Conservation (phyloP, 2,888 invertebrate species). For the Hylaea fasciaria region DNA sequence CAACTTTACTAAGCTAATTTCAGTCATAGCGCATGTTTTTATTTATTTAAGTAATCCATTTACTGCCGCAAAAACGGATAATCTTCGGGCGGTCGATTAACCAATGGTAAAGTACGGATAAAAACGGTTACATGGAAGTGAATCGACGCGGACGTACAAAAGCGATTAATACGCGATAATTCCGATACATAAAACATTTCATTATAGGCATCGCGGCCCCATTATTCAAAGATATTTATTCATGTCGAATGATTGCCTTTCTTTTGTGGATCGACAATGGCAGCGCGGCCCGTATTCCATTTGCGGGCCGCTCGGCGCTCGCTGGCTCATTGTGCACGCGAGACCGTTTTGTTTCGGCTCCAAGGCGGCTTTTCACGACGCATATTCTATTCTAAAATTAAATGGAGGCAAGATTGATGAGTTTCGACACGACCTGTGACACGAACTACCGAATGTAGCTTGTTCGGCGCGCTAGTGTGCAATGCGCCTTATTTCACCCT, state of each 20-base stretch:
- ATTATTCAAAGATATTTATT: constrained; percentile 85
- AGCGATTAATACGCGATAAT: constrained; percentile 78
- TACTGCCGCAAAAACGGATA: constrained; percentile 39
- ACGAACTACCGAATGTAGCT: constrained; percentile 80
- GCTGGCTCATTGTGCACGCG: constrained; percentile 75
- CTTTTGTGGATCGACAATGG: constrained; percentile 82
- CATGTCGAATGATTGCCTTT: constrained; percentile 85
- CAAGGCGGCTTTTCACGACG: constrained; percentile 64
- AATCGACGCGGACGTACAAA: constrained; percentile 56
- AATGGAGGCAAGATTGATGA: constrained; percentile 82
- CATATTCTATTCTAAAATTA: constrained; percentile 74
- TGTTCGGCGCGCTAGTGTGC: constrained; percentile 60
- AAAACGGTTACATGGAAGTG: constrained; percentile 61
- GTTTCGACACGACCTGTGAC: constrained; percentile 82
- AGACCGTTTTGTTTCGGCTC: constrained; percentile 72
- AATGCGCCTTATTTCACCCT: constrained; percentile 78
- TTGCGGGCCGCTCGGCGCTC: constrained; percentile 61
- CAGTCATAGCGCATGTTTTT: constrained; percentile 41
- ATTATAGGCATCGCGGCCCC: constrained; percentile 75
- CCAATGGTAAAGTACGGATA: constrained; percentile 47
- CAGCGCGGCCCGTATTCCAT: constrained; percentile 76
- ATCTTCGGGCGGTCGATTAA: constrained; percentile 47
- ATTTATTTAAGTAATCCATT: constrained; percentile 43
- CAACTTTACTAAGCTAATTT: constrained; percentile 47
- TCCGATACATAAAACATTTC: constrained; percentile 82